Evolutionary conservation across 2,113 vertebrate species (phyloP).

Genomic region (Amazona guildingii): DNA sequence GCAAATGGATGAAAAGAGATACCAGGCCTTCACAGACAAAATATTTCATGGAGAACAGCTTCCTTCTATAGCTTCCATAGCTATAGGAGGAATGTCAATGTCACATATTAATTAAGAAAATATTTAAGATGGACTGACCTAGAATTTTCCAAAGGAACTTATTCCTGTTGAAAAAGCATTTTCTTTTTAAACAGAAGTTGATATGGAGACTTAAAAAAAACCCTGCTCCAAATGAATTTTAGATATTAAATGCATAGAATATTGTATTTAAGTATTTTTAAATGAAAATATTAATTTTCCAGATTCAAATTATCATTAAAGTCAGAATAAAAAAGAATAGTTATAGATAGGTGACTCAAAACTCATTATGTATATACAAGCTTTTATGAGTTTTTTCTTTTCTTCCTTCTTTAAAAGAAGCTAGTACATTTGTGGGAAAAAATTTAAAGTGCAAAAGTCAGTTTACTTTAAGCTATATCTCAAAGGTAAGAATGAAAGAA

Average conservation of each 20-base stretch:
- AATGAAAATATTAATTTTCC: neutral
- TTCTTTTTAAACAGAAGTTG: neutral
- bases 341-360: neutral
- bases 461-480: neutral
- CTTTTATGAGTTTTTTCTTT: neutral
- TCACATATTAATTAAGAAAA: conserved; percentile 9
- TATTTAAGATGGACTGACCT: neutral
- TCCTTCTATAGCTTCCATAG: neutral
- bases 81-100: neutral
- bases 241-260: neutral
- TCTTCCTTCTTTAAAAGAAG: neutral
- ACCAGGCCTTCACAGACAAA: neutral
- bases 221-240: neutral
- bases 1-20: neutral
- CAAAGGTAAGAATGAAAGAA: neutral
- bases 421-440: neutral
- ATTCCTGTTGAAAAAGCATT: neutral
- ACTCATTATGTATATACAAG: neutral
- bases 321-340: neutral
- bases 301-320: neutral
- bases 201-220: neutral
- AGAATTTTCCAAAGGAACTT: neutral
- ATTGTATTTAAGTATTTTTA: neutral
- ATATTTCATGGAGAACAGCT: neutral
- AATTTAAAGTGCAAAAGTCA: neutral